Evolutionary conservation across 2,113 vertebrate species (phyloP).

Genomic region (Pelvicachromis taeniatus): DNA sequence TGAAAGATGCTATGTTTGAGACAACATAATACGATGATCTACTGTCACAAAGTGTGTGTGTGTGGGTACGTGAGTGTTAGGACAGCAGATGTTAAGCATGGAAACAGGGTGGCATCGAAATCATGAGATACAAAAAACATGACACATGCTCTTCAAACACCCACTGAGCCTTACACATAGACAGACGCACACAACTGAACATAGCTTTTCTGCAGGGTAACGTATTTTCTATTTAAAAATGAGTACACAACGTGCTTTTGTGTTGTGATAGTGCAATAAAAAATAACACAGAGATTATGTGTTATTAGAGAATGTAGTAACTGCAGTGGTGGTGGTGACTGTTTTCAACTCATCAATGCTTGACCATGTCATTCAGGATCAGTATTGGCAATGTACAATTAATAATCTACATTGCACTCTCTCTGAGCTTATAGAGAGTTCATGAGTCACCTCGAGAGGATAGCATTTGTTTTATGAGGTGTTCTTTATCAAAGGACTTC

Average conservation of each 20-base stretch:
- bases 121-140: neutral
- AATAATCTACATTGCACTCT: neutral
- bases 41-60: neutral
- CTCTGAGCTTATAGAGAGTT: neutral
- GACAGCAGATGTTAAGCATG: neutral
- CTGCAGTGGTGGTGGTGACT: neutral
- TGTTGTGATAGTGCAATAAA: neutral
- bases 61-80: neutral
- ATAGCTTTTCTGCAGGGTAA: neutral
- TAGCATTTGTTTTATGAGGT: neutral
- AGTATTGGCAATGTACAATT: neutral
- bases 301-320: neutral
- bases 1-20: neutral
- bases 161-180: neutral
- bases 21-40: neutral
- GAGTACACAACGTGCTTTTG: neutral
- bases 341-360: neutral
- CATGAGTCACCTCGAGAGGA: neutral
- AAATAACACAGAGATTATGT: neutral
- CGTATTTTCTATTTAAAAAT: neutral
- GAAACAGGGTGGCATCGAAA: slow-evolving; percentile 7
- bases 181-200: neutral
- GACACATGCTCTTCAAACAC: neutral
- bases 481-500: neutral
- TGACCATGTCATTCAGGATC: neutral